phyloP scores from a whole-genome alignment of 2,113 vertebrate species.

The Ochotona princeps region DNA sequence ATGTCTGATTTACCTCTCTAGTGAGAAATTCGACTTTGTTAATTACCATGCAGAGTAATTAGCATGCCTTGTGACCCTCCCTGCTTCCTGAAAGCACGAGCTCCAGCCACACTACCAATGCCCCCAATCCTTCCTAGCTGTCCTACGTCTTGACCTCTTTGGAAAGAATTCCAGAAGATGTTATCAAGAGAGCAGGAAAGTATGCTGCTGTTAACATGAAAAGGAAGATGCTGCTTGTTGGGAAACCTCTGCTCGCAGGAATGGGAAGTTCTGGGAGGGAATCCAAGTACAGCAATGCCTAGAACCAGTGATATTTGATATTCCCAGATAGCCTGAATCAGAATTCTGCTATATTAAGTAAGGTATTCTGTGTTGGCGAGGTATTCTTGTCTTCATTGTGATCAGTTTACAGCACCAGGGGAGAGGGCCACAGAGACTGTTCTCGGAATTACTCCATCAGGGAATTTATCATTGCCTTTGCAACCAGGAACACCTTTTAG shows the following conservation, averaged over 20 bases:
- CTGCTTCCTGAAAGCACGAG: conserved; percentile 28
- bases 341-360: background rate
- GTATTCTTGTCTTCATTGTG: background rate
- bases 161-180: conserved; percentile 39
- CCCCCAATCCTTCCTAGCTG: conserved; percentile 35
- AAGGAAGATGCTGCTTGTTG: conserved; percentile 22
- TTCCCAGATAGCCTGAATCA: background rate
- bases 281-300: background rate
- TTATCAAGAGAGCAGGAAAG: conserved; percentile 22
- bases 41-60: conserved; percentile 13
- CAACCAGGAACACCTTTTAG: background rate
- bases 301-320: background rate
- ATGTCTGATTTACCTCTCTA: conserved; percentile 49
- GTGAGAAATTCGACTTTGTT: conserved; percentile 37
- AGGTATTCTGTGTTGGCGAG: background rate
- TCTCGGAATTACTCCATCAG: background rate
- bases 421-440: background rate
- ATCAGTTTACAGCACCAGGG: conserved; percentile 28
- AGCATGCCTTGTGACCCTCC: background rate
- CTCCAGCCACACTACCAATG: background rate
- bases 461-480: background rate
- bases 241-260: conserved; percentile 30
- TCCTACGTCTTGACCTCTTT: background rate
- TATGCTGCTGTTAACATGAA: conserved; percentile 19
- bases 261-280: background rate